phyloP scores from a whole-genome alignment of 2,888 invertebrate species.

The Aleiodes alternator region DNA sequence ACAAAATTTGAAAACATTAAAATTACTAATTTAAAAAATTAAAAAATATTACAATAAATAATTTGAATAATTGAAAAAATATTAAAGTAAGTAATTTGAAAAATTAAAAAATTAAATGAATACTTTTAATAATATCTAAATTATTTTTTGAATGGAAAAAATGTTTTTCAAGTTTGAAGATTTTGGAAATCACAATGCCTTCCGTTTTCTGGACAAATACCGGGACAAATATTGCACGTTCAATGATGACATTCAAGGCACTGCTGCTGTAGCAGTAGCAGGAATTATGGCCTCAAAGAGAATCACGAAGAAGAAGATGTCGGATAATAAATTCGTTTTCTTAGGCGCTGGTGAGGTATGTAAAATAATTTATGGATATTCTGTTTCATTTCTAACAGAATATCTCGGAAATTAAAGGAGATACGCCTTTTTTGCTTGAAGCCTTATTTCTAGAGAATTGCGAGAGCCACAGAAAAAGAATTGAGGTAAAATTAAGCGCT shows the following conservation, averaged over 20 bases:
- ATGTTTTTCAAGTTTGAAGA: conserved; percentile 88
- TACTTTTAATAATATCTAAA: too few species aligned
- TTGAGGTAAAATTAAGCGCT: too few species aligned
- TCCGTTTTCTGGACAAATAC: conserved; percentile 93
- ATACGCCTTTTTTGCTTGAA: too few species aligned
- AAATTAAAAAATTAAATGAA: neutral
- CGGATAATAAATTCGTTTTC: conserved; percentile 93
- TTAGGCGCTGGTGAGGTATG: conserved; percentile 88
- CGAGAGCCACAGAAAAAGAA: too few species aligned
- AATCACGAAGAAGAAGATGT: conserved; percentile 87
- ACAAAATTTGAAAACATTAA: neutral
- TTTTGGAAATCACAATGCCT: conserved; percentile 98
- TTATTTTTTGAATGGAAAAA: neutral
- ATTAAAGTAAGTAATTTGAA: neutral
- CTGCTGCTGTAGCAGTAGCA: conserved; percentile 96
- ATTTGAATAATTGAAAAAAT: too few species aligned
- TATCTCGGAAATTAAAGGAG: too few species aligned
- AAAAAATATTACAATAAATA: neutral
- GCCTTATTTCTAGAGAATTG: too few species aligned
- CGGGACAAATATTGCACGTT: conserved; percentile 95
- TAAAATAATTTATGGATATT: conserved; percentile 5
- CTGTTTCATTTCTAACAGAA: too few species aligned
- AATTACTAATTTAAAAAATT: conserved; percentile 8
- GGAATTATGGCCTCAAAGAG: conserved; percentile 89
- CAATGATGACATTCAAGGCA: conserved; percentile 99